Conservation (phyloP, 2,888 invertebrate species). For the Myopa testacea region DNA sequence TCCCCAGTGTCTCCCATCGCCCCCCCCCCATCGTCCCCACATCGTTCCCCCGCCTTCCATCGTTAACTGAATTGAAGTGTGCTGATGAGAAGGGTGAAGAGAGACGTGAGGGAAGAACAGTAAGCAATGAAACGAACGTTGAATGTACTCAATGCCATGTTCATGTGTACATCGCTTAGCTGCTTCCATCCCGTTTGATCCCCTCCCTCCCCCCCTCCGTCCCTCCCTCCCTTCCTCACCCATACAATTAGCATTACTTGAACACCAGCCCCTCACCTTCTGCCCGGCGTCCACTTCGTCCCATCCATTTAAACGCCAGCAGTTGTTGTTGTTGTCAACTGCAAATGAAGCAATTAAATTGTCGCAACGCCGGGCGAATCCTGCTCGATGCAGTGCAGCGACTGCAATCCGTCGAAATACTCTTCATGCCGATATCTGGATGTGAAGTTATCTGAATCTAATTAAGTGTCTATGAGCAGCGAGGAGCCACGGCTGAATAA, state of each 20-base stretch:
- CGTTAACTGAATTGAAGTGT: slow-evolving; percentile 10
- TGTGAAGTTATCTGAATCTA: slow-evolving; percentile 36
- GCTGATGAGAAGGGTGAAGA: too few relatives aligned
- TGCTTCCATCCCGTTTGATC: too few relatives aligned
- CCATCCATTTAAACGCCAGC: background rate
- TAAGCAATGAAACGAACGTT: too few relatives aligned
- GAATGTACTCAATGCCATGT: too few relatives aligned
- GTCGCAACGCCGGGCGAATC: slow-evolving; percentile 13
- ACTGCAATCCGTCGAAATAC: slow-evolving; percentile 20
- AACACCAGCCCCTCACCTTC: background rate
- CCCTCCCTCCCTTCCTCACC: too few relatives aligned
- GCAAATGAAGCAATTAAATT: slow-evolving; percentile 44
- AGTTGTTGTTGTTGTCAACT: slow-evolving; percentile 3
- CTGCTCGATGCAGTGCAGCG: slow-evolving; percentile 14
- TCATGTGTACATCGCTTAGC: too few relatives aligned
- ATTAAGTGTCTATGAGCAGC: slow-evolving; percentile 21
- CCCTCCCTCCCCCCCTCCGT: too few relatives aligned
- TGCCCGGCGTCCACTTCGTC: background rate
- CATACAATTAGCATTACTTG: too few relatives aligned
- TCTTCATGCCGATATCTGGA: slow-evolving; percentile 35
- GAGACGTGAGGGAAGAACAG: too few relatives aligned
- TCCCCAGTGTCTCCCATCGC: slow-evolving; percentile 7
- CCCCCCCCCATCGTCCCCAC: too few relatives aligned
- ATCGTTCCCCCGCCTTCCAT: too few relatives aligned
- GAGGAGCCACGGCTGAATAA: background rate